Conservation (phyloP, 2,888 invertebrate species). For the Stratiomys singularior region DNA sequence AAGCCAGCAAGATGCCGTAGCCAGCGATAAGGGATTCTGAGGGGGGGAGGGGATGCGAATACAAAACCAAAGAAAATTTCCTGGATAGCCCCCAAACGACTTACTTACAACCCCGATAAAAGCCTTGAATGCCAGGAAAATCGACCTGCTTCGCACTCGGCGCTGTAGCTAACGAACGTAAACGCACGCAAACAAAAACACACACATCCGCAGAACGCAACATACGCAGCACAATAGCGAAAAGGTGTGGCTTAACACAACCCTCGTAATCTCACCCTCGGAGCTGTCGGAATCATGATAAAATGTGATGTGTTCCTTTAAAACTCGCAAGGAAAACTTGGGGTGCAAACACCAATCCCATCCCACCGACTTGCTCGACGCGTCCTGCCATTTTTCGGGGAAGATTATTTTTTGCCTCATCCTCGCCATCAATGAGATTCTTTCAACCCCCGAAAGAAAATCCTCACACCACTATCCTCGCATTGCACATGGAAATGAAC, state of each 20-base stretch:
- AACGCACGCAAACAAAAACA: conserved; percentile 45
- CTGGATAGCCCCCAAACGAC: conserved; percentile 49
- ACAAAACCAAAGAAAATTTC: conserved; percentile 34
- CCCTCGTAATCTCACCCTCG: conserved; percentile 47
- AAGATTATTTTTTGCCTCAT: too few species aligned
- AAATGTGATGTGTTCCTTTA: conserved; percentile 39
- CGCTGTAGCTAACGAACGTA: not conserved
- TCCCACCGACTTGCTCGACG: not conserved
- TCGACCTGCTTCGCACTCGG: conserved; percentile 32
- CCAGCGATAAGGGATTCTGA: too few species aligned
- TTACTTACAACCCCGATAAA: conserved; percentile 50
- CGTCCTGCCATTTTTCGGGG: conserved; percentile 35
- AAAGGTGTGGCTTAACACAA: conserved; percentile 52
- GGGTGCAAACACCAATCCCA: not conserved
- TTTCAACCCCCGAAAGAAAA: conserved; percentile 12
- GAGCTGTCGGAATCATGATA: conserved; percentile 50
- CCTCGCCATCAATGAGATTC: too few species aligned
- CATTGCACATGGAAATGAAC: conserved; percentile 16
- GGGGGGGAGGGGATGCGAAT: conserved; percentile 7
- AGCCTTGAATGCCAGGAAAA: conserved; percentile 41
- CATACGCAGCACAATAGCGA: conserved; percentile 42
- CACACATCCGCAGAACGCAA: conserved; percentile 42
- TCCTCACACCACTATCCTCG: conserved; percentile 8
- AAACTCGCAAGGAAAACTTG: conserved; percentile 13
- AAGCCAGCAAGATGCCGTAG: not conserved